Evolutionary conservation across 2,113 vertebrate genomes (phyloP).

Genomic region (Odocoileus hemionus): DNA sequence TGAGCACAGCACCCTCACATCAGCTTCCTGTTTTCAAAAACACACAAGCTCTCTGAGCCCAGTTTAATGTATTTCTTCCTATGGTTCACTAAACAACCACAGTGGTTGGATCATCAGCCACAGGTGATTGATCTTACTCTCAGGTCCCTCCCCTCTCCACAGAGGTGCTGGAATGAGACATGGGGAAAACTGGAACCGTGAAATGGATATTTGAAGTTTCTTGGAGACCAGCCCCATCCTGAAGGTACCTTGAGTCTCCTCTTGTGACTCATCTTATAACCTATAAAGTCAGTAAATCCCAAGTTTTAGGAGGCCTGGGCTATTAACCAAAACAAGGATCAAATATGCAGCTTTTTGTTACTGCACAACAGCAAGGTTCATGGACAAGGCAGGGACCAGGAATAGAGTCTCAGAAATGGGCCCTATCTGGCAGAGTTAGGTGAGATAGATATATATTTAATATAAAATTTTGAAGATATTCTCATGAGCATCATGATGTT

Average conservation of each 20-base stretch:
- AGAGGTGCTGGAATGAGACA: background rate
- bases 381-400: background rate
- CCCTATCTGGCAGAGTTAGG: background rate
- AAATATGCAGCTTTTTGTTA: background rate
- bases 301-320: background rate
- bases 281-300: background rate
- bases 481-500: background rate
- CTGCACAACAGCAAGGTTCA: background rate
- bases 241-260: background rate
- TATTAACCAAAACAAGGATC: background rate
- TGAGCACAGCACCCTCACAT: background rate
- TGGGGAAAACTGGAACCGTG: fast-evolving
- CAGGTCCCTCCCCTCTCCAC: background rate
- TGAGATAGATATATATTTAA: background rate
- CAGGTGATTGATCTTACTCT: background rate
- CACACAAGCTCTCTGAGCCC: background rate
- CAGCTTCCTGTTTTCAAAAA: background rate
- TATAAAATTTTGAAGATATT: background rate
- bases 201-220: background rate
- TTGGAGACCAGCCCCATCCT: background rate
- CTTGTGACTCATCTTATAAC: background rate
- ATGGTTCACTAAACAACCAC: background rate
- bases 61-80: background rate
- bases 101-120: background rate
- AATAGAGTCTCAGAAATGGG: background rate